phyloP scores from a whole-genome alignment of 2,797 vertebrate species.

The Erethizon dorsatum region DNA sequence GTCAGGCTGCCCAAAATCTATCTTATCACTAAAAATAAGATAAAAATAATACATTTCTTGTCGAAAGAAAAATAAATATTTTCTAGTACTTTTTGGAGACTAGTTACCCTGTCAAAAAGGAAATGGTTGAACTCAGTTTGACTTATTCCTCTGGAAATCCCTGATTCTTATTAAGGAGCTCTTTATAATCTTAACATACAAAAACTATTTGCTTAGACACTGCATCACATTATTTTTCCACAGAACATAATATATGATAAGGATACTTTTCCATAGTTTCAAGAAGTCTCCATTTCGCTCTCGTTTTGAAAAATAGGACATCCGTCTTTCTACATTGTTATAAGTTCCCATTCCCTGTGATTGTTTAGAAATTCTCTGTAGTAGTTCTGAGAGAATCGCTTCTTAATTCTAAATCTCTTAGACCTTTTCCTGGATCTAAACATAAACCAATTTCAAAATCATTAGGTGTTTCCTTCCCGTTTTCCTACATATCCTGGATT shows the following conservation, averaged over 20 bases:
- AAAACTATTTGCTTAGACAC: not conserved
- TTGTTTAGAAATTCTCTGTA: not conserved
- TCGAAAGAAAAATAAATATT: not conserved
- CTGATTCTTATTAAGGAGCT: not conserved
- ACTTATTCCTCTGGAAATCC: not conserved
- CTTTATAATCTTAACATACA: not conserved
- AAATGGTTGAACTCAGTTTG: not conserved
- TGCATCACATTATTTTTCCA: not conserved
- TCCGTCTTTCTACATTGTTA: not conserved
- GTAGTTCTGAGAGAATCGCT: not conserved
- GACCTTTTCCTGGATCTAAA: not conserved
- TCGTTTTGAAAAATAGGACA: not conserved
- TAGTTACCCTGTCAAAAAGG: not conserved
- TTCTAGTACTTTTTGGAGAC: not conserved
- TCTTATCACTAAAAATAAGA: not conserved
- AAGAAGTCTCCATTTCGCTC: not conserved
- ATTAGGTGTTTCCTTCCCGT: not conserved
- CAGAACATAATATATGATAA: not conserved
- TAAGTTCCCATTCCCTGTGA: not conserved
- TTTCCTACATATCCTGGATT: not conserved
- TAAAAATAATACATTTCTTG: not conserved
- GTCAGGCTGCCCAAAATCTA: not conserved
- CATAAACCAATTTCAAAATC: constrained; percentile 14
- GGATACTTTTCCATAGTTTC: not conserved
- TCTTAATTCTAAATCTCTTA: not conserved